These are phyloP conservation scores for Cremastobaeus sp. DNA, from an alignment of 2,888 invertebrate species.

Conservation along the genomic window DNA sequence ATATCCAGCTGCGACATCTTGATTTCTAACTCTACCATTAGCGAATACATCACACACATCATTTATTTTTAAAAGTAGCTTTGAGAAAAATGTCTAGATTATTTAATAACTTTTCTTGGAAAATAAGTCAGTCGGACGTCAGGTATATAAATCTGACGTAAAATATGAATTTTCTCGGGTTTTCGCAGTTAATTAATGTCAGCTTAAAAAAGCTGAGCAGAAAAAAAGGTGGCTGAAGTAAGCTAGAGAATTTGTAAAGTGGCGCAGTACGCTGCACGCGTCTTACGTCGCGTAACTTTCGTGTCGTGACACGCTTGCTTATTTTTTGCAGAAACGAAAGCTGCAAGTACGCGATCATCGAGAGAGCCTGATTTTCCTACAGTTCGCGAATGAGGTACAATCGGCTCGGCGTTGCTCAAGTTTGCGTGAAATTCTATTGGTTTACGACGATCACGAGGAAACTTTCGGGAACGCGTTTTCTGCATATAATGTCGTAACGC, in stretches of 20 bases:
- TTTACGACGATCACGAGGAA: conserved; percentile 16
- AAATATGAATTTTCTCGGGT: not conserved
- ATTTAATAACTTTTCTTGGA: not conserved
- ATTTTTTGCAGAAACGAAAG: too few relatives aligned
- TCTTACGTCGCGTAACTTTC: conserved; percentile 33
- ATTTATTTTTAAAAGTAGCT: not conserved
- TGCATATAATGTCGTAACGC: conserved; percentile 26
- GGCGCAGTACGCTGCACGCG: conserved; percentile 15
- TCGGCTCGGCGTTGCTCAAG: conserved; percentile 18
- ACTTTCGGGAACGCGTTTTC: conserved; percentile 32
- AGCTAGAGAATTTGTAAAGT: conserved; percentile 40
- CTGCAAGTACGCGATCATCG: too few relatives aligned
- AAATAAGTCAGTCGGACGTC: conserved; percentile 6
- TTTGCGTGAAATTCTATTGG: conserved; percentile 36
- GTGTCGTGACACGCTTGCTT: conserved; percentile 27
- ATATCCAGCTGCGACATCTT: too few relatives aligned
- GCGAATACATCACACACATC: not conserved
- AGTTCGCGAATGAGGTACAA: conserved; percentile 29
- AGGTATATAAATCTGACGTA: too few relatives aligned
- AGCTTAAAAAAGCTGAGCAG: conserved; percentile 16
- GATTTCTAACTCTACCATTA: not conserved
- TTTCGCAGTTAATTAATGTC: conserved; percentile 42
- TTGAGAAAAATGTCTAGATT: not conserved
- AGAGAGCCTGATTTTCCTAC: conserved; percentile 32
- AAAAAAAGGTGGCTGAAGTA: conserved; percentile 7